Conservation (phyloP, 2,113 vertebrate genomes). For the Xenopus tropicalis region DNA sequence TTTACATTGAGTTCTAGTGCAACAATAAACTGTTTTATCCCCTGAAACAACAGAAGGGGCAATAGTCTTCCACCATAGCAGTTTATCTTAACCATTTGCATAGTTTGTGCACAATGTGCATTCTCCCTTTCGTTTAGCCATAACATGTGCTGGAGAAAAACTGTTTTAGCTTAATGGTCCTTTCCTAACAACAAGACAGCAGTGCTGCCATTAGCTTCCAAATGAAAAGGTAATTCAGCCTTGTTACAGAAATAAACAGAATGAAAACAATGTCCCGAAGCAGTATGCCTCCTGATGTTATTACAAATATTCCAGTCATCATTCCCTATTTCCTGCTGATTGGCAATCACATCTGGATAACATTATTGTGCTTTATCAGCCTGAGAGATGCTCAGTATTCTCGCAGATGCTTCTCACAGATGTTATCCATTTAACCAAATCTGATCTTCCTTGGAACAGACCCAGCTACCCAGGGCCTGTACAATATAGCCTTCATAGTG, state of each 20-base stretch:
- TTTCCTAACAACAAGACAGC: neutral
- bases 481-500: constrained; percentile 16
- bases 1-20: no score
- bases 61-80: no score
- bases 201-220: neutral
- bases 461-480: neutral
- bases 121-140: no score
- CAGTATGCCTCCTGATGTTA: neutral
- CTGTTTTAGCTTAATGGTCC: neutral
- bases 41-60: no score
- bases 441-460: constrained; percentile 34
- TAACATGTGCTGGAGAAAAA: no score
- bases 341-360: constrained; percentile 27
- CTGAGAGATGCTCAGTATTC: constrained; percentile 12
- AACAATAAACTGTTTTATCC: no score
- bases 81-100: no score
- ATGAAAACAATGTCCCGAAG: constrained; percentile 7
- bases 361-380: constrained; percentile 21
- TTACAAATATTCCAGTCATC: neutral
- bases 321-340: constrained; percentile 20
- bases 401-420: constrained; percentile 30
- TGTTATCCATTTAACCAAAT: constrained; percentile 39
- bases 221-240: neutral
- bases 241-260: neutral
- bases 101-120: no score